Base-by-base conservation (phyloP, 2,113 vertebrate genomes). In the Acanthochromis polyacanthus region DNA sequence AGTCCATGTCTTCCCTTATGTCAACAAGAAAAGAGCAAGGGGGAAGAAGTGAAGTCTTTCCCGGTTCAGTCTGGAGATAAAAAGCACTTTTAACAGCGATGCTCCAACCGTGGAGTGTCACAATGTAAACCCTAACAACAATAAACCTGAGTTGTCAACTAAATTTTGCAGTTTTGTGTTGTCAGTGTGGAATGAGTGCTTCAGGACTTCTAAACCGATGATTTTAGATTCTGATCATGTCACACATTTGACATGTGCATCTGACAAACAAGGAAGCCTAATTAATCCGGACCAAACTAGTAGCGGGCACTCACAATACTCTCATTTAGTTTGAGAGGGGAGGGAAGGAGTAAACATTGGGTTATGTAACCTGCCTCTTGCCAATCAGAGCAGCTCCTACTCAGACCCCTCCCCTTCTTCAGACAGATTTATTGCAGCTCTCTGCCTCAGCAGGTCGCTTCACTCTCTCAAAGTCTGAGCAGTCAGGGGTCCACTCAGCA, bases 341-440 rank as follows among this genome's bases (percentile, higher is more conserved):
- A 82, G 78, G 36, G 15, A 81, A 17, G 53, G 73, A 71, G 76
- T 84, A 75, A 81, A 89, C 77, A 75, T 6, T 3, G 48, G 4
- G 82, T 92, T 91, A 74, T 80, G 78, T 77, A 91, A 93, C 70
- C 28, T 17, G 23, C 30, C 9, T 20, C 48, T 66, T 85, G 74
- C 91, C 91, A 92, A 92, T 92, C 90, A 90, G 85, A 90, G 63
- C 3, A 3, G 50, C 43, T 55, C 61, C 53, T 22, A 3, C 30
- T 12, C 1, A 52, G 75, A 87, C 20, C 80, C 82, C 91, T 85
- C 92, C 92, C 85, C 85, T 84, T 5, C 38, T 57, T 61, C 59
- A 5, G 43, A 10, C 3, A 73, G 36, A 91, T 90, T 89, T 92
- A 92, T 78, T 83, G 62, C 64, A 16, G 38, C 22, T 32, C 30